A percentile compares a stretch with the other conserved stretches of the same genome.
Conservation (phyloP, 2,113 vertebrate genomes). For the Eurystomus gularis region DNA sequence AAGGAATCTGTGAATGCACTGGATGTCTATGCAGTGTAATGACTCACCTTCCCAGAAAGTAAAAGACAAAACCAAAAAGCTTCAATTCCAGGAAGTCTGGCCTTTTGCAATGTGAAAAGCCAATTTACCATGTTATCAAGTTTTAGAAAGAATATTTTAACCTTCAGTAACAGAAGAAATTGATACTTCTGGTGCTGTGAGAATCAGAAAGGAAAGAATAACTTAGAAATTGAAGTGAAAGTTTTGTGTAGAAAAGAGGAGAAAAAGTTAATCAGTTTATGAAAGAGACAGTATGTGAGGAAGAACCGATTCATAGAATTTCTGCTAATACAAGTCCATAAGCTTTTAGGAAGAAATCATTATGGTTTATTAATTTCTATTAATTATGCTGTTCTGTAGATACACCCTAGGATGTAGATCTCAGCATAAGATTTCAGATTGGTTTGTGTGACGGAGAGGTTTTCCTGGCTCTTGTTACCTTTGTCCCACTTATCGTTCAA, state of each 20-base stretch:
- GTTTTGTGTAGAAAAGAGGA: not conserved
- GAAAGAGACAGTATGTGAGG: not conserved
- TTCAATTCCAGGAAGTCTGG: conserved; percentile 13
- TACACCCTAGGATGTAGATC: not conserved
- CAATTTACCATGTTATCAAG: not conserved
- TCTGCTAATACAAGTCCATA: not conserved
- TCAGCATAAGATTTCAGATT: not conserved
- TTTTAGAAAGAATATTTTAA: not conserved
- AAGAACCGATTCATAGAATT: not conserved
- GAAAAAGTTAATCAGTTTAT: not conserved
- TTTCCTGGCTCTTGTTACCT: not conserved
- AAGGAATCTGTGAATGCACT: not conserved
- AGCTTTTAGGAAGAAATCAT: not conserved
- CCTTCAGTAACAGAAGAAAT: not conserved
- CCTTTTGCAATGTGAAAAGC: not conserved
- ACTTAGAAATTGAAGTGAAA: not conserved
- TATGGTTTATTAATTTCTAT: not conserved
- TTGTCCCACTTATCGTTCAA: not conserved
- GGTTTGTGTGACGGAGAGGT: not conserved
- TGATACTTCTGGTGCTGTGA: not conserved
- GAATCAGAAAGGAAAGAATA: not conserved
- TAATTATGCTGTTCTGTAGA: not conserved
- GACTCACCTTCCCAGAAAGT: conserved; percentile 13
- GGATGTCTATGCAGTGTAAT: not conserved
- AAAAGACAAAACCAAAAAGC: not conserved